Percentiles rank a stretch among this genome's conserved stretches.
These are phyloP conservation scores for Latrodectus geometricus DNA, from an alignment of 1,140 invertebrate genomes.

Conservation along the genomic window DNA sequence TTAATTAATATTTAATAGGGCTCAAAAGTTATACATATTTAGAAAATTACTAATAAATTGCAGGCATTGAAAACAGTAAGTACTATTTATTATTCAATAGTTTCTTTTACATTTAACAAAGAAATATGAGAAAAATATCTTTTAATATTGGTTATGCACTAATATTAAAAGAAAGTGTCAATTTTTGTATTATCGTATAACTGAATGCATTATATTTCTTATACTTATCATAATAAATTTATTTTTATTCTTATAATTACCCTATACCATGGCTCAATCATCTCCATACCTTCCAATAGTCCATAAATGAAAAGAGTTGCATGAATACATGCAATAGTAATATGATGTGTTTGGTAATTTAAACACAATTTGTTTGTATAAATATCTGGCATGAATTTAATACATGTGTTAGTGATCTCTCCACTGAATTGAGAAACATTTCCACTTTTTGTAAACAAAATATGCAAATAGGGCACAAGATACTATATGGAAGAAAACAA, in stretches of 20 bases:
- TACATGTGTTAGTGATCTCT: background rate
- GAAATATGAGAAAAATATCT: no score
- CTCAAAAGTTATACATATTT: no score
- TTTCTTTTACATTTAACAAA: no score
- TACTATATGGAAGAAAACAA: conserved; percentile 2
- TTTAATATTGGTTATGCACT: no score
- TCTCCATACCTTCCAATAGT: background rate
- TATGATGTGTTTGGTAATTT: conserved; percentile 18
- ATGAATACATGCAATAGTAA: conserved; percentile 22
- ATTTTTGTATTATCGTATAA: no score
- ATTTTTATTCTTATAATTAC: background rate
- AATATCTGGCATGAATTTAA: conserved; percentile 12
- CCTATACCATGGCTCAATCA: conserved; percentile 10
- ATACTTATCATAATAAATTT: background rate
- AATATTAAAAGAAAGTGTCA: no score
- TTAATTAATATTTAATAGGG: no score
- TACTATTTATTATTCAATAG: no score
- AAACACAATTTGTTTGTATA: conserved; percentile 14
- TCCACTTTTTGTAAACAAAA: background rate
- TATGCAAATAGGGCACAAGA: background rate
- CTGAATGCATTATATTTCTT: no score
- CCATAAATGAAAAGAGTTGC: conserved; percentile 1
- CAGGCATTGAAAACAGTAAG: no score
- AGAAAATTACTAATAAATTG: no score
- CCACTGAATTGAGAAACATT: background rate